Evolutionary conservation across 2,113 vertebrate species (phyloP).

Genomic region (Turdus rufiventris): DNA sequence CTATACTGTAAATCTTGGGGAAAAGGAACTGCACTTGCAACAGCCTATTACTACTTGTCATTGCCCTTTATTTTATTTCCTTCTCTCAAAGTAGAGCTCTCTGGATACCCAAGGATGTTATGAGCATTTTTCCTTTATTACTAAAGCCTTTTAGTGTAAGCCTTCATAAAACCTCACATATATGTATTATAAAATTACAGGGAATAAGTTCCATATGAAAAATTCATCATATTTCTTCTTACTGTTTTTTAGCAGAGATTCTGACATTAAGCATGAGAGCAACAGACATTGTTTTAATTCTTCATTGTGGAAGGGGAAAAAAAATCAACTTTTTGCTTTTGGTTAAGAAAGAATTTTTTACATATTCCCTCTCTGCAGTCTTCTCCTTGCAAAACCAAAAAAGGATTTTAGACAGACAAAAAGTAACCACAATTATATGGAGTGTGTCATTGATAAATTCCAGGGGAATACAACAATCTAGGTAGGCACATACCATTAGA

Average conservation of each 20-base stretch:
- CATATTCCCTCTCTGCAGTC: not conserved
- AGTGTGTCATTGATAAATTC: slow-evolving; percentile 60
- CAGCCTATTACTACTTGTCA: not conserved
- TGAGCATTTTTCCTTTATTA: not conserved
- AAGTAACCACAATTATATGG: slow-evolving; percentile 55
- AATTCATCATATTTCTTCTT: slow-evolving; percentile 1
- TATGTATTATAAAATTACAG: slow-evolving; percentile 24
- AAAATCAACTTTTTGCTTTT: not conserved
- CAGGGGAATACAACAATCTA: slow-evolving; percentile 38
- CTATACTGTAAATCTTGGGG: not conserved
- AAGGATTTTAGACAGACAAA: slow-evolving; percentile 20
- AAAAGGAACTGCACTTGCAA: not conserved
- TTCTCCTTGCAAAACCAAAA: slow-evolving; percentile 41
- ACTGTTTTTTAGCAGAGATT: not conserved
- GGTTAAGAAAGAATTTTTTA: slow-evolving; percentile 33
- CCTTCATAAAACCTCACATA: slow-evolving; percentile 24
- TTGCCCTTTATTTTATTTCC: not conserved
- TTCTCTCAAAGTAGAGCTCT: not conserved
- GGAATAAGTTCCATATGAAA: slow-evolving; percentile 40
- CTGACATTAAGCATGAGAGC: not conserved
- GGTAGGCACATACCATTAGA: slow-evolving; percentile 52
- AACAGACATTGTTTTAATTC: slow-evolving; percentile 39
- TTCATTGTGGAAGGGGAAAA: not conserved
- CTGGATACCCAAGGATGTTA: not conserved
- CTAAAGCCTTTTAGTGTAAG: not conserved